Conservation (phyloP, 2,888 invertebrate species). For the Dynastes hyllus region DNA sequence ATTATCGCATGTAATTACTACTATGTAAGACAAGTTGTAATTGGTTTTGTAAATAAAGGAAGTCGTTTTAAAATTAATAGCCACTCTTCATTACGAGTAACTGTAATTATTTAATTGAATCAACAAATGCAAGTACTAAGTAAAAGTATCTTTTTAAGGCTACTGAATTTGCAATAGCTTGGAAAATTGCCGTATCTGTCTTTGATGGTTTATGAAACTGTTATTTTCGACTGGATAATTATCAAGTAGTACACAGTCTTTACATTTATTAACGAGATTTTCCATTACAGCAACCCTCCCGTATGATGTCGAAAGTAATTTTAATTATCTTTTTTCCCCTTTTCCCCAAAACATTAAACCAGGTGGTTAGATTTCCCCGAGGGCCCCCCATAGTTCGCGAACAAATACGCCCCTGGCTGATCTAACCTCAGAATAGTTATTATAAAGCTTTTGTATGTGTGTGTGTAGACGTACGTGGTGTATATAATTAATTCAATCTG, state of each 20-base stretch:
- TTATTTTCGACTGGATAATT: background rate
- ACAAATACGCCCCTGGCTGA: slow-evolving; percentile 29
- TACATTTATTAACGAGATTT: background rate
- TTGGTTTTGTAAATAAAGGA: no score
- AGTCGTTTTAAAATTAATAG: no score
- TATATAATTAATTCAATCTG: slow-evolving; percentile 45
- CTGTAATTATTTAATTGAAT: no score
- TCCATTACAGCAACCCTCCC: background rate
- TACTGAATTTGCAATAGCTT: no score
- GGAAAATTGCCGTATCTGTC: no score
- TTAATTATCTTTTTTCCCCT: slow-evolving; percentile 44
- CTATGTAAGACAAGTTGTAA: no score
- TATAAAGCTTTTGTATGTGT: slow-evolving; percentile 11
- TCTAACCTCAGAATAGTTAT: slow-evolving; percentile 29
- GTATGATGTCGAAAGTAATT: slow-evolving; percentile 1
- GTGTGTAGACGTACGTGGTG: background rate
- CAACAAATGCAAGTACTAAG: no score
- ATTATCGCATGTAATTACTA: no score
- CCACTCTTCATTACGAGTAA: no score
- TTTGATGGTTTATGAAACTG: background rate
- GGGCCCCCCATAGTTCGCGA: slow-evolving; percentile 20
- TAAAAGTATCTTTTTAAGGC: no score
- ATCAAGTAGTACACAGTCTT: background rate
- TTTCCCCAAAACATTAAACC: no score
- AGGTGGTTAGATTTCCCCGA: slow-evolving; percentile 27